Percentiles rank a stretch among this genome's conserved stretches.
These are phyloP conservation scores for Cephalotes varians DNA, from an alignment of 2,888 invertebrate genomes.

Conservation along the genomic window DNA sequence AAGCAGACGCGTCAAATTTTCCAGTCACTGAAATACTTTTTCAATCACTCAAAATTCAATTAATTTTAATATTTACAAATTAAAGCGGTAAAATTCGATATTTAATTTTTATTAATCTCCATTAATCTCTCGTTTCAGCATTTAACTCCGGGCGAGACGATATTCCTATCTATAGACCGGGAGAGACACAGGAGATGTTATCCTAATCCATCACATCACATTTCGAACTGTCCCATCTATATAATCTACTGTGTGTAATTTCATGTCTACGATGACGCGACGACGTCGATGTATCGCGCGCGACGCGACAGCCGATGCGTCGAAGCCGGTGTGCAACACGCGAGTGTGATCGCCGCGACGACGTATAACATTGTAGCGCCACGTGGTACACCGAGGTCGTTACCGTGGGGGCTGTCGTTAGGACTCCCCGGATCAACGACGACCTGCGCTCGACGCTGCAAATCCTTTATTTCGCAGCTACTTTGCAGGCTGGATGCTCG, in stretches of 20 bases:
- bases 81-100: background rate
- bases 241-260: conserved; percentile 3
- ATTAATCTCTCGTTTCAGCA: background rate
- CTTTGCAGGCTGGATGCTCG: background rate
- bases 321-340: conserved; percentile 70
- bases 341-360: conserved; percentile 70
- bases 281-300: background rate
- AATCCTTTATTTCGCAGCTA: background rate
- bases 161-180: background rate
- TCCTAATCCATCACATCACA: conserved; percentile 4
- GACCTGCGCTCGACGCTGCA: background rate
- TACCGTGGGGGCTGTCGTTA: conserved; percentile 53
- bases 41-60: background rate
- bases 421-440: conserved; percentile 23
- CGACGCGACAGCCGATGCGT: conserved; percentile 47
- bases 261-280: conserved; percentile 12
- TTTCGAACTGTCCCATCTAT: background rate
- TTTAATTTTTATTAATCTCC: background rate
- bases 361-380: conserved; percentile 65
- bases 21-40: background rate
- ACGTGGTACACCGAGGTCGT: conserved; percentile 79
- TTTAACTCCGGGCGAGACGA: background rate
- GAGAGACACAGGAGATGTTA: background rate
- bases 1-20: background rate
- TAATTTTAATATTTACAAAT: conserved; percentile 5